These are phyloP conservation scores for Lepetodrilus schrolli DNA, from an alignment of 2,888 invertebrate species.

Conservation along the genomic window DNA sequence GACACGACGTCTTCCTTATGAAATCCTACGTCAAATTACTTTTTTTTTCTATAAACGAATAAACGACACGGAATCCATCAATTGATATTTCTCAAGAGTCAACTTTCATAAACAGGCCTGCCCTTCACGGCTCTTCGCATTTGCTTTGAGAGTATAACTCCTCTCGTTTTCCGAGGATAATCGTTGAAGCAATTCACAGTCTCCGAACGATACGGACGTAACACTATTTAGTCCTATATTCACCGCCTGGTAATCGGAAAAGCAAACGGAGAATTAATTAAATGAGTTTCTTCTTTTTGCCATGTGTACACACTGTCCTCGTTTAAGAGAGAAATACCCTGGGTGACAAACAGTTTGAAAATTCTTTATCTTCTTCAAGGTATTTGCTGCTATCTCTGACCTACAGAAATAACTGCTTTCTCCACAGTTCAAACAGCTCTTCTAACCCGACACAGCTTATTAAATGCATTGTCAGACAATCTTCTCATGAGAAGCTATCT, in stretches of 20 bases:
- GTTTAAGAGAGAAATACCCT: conserved; percentile 3
- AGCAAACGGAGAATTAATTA: conserved; percentile 25
- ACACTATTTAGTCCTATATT: conserved; percentile 13
- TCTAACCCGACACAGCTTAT: conserved; percentile 15
- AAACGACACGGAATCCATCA: conserved; percentile 14
- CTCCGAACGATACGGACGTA: conserved; percentile 12
- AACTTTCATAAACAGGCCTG: conserved; percentile 3
- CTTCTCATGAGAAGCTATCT: background rate
- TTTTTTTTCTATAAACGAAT: conserved; percentile 24
- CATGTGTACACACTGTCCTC: background rate
- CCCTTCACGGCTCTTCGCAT: background rate
- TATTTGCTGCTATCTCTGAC: conserved; percentile 19
- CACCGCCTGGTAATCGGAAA: conserved; percentile 9
- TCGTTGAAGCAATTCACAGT: conserved; percentile 25
- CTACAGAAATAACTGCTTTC: background rate
- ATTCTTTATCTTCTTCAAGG: conserved; percentile 18
- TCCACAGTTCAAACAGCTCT: conserved; percentile 2
- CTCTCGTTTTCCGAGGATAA: background rate
- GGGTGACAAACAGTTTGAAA: conserved; percentile 25
- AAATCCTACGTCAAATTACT: conserved; percentile 24
- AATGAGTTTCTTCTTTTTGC: conserved; percentile 16
- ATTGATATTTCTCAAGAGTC: conserved; percentile 25
- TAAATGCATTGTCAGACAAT: conserved; percentile 7
- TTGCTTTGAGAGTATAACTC: conserved; percentile 12
- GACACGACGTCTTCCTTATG: too few species aligned